A percentile compares a stretch with the other conserved stretches of the same genome.
phyloP scores from a whole-genome alignment of 2,113 vertebrate species.

The Leptobrachium ailaonicum region DNA sequence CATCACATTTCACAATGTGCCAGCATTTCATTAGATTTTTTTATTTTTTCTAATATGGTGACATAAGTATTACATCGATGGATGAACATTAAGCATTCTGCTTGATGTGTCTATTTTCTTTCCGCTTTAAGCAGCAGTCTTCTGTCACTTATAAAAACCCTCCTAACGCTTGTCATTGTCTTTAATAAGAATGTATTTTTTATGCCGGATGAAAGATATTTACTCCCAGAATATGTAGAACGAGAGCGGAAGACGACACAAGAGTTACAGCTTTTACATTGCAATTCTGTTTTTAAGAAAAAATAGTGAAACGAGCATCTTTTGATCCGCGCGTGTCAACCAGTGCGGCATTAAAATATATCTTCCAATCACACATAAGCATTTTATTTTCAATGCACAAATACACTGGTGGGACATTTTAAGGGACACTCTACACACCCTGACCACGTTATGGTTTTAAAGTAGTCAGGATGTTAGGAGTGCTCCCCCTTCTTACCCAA shows the following conservation, averaged over 20 bases:
- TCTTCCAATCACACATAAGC: too few species aligned
- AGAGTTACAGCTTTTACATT: too few species aligned
- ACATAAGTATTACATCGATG: conserved; percentile 43
- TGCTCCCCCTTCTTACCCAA: too few species aligned
- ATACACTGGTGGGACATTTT: too few species aligned
- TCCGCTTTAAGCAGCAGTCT: conserved; percentile 19
- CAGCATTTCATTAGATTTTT: conserved; percentile 45
- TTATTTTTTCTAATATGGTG: conserved; percentile 41
- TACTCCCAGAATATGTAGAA: conserved; percentile 32
- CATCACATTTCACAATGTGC: conserved; percentile 42
- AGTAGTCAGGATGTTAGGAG: too few species aligned
- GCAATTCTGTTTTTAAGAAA: too few species aligned
- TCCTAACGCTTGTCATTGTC: conserved; percentile 19
- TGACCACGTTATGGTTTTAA: too few species aligned
- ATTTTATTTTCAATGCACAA: too few species aligned
- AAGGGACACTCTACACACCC: too few species aligned
- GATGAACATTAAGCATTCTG: conserved; percentile 37
- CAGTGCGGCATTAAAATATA: too few species aligned
- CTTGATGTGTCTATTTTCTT: conserved; percentile 44
- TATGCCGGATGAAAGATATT: conserved; percentile 24
- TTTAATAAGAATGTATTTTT: conserved; percentile 6
- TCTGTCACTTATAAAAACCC: conserved; percentile 42
- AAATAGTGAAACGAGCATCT: too few species aligned
- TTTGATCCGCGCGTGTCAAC: too few species aligned
- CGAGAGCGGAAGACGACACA: neutral